These are phyloP conservation scores for Pectinophora gossypiella DNA, from an alignment of 1,140 invertebrate genomes.

Conservation along the genomic window DNA sequence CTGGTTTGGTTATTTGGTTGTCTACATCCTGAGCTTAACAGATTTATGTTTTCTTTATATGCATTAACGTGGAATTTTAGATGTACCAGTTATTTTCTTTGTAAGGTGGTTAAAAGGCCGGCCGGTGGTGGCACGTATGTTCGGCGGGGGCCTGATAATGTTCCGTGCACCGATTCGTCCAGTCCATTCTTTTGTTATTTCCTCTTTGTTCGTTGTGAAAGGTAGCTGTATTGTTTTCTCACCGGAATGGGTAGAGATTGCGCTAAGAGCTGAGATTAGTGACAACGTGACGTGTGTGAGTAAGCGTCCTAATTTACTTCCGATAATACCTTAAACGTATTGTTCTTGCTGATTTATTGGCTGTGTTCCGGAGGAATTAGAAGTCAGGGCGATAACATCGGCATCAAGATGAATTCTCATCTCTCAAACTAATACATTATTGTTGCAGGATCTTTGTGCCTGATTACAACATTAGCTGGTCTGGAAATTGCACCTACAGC, in stretches of 20 bases:
- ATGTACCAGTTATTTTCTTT: slow-evolving; percentile 16
- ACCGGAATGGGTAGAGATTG: slow-evolving; percentile 54
- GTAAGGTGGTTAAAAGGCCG: slow-evolving; percentile 21
- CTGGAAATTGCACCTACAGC: too few species aligned
- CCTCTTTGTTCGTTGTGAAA: slow-evolving; percentile 62
- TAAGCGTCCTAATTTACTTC: slow-evolving; percentile 40
- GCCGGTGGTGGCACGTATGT: slow-evolving; percentile 38
- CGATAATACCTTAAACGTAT: slow-evolving; percentile 18
- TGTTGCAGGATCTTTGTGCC: too few species aligned
- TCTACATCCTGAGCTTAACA: too few species aligned
- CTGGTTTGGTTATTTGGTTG: too few species aligned
- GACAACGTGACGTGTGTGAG: slow-evolving; percentile 59
- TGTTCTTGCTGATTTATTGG: not conserved
- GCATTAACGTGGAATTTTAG: not conserved
- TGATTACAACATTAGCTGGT: too few species aligned
- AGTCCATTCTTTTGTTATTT: slow-evolving; percentile 64
- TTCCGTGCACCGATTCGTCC: slow-evolving; percentile 51
- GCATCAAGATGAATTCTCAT: too few species aligned
- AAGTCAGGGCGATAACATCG: not conserved
- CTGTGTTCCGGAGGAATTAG: not conserved
- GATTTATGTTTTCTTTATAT: too few species aligned
- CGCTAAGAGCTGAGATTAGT: slow-evolving; percentile 65
- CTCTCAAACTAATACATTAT: too few species aligned
- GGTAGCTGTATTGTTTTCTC: slow-evolving; percentile 65
- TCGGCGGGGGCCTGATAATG: slow-evolving; percentile 47